Conservation (phyloP, 1,140 invertebrate genomes). For the Drosophila obscura region DNA sequence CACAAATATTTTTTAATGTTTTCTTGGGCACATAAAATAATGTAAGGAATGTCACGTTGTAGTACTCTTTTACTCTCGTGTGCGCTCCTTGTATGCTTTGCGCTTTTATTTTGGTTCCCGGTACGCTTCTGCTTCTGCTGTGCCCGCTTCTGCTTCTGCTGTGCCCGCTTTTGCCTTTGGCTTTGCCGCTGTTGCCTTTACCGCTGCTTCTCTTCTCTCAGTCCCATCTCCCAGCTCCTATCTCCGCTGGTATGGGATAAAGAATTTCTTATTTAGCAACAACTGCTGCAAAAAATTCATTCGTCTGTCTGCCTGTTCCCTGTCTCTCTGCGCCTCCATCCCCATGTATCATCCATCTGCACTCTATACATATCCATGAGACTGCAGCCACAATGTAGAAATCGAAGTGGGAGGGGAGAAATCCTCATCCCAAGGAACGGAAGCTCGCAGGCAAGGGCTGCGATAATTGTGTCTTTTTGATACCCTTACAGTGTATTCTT, state of each 20-base stretch:
- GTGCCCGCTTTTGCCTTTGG: background rate
- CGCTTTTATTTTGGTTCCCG: slow-evolving; percentile 74
- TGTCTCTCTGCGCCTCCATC: background rate
- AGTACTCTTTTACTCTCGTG: slow-evolving; percentile 46
- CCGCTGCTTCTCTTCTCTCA: background rate
- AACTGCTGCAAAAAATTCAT: slow-evolving; percentile 69
- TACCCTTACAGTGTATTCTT: too few species aligned
- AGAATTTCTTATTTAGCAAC: slow-evolving; percentile 78
- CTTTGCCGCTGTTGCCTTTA: too few species aligned
- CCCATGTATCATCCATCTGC: slow-evolving; percentile 14
- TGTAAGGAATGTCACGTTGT: slow-evolving; percentile 81
- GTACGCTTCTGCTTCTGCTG: slow-evolving; percentile 1
- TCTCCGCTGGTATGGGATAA: slow-evolving; percentile 61
- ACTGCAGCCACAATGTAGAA: slow-evolving; percentile 27
- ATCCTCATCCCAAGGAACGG: slow-evolving; percentile 15
- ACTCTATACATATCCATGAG: slow-evolving; percentile 65
- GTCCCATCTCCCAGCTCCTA: slow-evolving; percentile 18
- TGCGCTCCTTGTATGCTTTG: slow-evolving; percentile 69
- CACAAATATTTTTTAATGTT: slow-evolving; percentile 82
- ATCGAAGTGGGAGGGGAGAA: too few species aligned
- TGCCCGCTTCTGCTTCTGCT: slow-evolving; percentile 1
- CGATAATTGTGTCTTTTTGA: slow-evolving; percentile 27
- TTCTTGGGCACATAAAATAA: slow-evolving; percentile 78
- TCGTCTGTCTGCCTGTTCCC: slow-evolving; percentile 29
- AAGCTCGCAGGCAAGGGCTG: slow-evolving; percentile 30